Percentiles rank a stretch among this genome's conserved stretches.
Evolutionary conservation across 2,888 invertebrate genomes (phyloP).

Genomic region (Rhimphoctona megacephalus): DNA sequence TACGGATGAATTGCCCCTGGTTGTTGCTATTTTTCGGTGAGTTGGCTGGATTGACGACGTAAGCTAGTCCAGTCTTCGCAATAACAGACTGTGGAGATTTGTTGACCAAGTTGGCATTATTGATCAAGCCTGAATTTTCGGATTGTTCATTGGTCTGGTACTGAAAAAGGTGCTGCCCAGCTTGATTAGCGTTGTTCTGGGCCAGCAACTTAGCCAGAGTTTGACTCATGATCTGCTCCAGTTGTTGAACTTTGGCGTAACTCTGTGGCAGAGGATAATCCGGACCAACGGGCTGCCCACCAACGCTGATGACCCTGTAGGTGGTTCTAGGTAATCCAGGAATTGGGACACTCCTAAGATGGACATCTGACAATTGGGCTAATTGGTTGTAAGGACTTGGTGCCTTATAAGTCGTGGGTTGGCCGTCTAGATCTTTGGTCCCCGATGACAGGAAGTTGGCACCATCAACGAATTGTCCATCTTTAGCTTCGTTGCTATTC

Average conservation of each 20-base stretch:
- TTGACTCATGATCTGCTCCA: slow-evolving; percentile 81
- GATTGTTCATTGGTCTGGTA: slow-evolving; percentile 68
- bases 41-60: slow-evolving; percentile 76
- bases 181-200: slow-evolving; percentile 72
- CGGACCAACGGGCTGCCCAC: slow-evolving; percentile 75
- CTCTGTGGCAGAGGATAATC: slow-evolving; percentile 75
- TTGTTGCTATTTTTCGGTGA: slow-evolving; percentile 68
- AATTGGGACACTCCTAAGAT: slow-evolving; percentile 64
- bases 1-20: slow-evolving; percentile 56
- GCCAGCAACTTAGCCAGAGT: slow-evolving; percentile 76
- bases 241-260: slow-evolving; percentile 77
- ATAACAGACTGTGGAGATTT: slow-evolving; percentile 65
- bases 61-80: slow-evolving; percentile 79
- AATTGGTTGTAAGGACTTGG: slow-evolving; percentile 77
- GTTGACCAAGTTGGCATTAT: not conserved
- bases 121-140: not conserved
- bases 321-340: slow-evolving; percentile 73
- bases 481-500: slow-evolving; percentile 63
- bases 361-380: slow-evolving; percentile 73
- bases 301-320: slow-evolving; percentile 78
- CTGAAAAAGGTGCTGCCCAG: slow-evolving; percentile 53
- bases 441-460: slow-evolving; percentile 78
- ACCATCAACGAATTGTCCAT: slow-evolving; percentile 78
- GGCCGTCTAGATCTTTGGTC: slow-evolving; percentile 79
- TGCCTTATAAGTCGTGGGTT: slow-evolving; percentile 77